These are phyloP conservation scores for Latrodectus hesperus DNA, from an alignment of 2,888 invertebrate species.

Conservation along the genomic window DNA sequence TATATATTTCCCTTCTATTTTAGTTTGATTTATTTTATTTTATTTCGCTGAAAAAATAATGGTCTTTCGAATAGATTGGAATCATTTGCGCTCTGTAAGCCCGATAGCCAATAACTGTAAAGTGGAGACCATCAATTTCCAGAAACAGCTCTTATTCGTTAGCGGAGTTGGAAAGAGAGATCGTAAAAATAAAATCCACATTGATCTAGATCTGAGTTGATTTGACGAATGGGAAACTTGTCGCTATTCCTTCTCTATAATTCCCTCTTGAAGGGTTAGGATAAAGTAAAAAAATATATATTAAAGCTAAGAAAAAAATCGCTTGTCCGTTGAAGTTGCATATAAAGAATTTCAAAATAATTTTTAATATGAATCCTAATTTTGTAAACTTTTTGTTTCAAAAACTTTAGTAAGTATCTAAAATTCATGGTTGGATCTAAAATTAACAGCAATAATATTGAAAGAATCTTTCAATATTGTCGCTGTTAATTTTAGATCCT, in stretches of 20 bases:
- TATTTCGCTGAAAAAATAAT: conserved; percentile 7
- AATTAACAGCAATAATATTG: no score
- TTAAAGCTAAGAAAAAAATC: no score
- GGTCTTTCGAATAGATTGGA: conserved; percentile 51
- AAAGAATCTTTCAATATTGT: no score
- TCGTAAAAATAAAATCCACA: conserved; percentile 69
- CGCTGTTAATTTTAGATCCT: no score
- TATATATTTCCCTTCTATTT: conserved; percentile 52
- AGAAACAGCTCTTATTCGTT: conserved; percentile 69
- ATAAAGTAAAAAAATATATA: no score
- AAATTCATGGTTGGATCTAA: no score
- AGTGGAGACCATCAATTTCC: conserved; percentile 66
- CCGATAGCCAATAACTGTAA: conserved; percentile 69
- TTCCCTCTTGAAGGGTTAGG: not conserved
- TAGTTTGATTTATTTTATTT: conserved; percentile 51
- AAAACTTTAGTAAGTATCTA: no score
- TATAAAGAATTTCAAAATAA: no score
- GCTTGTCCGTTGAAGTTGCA: no score
- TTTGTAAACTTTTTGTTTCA: no score
- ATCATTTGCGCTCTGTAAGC: conserved; percentile 39
- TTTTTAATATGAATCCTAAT: no score
- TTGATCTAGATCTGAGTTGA: conserved; percentile 52
- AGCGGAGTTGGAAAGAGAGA: conserved; percentile 56
- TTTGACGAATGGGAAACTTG: conserved; percentile 53
- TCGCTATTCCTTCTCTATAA: conserved; percentile 52